Conservation (phyloP, 2,113 vertebrate genomes). For the Panthera leo region DNA sequence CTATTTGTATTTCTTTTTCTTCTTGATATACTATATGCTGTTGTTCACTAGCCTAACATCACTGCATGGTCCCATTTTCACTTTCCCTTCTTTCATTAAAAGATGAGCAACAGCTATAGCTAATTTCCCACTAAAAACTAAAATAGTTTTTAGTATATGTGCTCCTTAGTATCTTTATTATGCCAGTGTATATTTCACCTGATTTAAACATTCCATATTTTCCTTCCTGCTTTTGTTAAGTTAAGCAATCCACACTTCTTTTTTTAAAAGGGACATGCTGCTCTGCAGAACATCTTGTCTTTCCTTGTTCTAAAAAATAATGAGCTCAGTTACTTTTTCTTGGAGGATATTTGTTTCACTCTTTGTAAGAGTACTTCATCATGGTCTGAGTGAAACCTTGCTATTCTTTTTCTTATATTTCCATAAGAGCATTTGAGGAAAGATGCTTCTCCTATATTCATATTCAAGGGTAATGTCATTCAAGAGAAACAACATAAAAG, state of each 20-base stretch:
- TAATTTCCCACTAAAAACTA: not conserved
- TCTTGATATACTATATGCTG: not conserved
- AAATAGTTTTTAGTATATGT: not conserved
- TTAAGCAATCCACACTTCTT: not conserved
- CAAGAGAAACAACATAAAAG: not conserved
- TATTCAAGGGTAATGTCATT: not conserved
- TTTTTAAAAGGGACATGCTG: not conserved
- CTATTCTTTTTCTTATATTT: not conserved
- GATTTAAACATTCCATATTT: not conserved
- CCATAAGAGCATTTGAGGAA: not conserved
- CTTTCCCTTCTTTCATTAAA: not conserved
- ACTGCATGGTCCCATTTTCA: not conserved
- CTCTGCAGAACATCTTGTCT: not conserved
- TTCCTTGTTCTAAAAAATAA: conserved; percentile 21
- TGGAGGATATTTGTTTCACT: not conserved
- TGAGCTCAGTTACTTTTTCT: not conserved
- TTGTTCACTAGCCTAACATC: not conserved
- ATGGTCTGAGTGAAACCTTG: not conserved
- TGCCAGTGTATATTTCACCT: not conserved
- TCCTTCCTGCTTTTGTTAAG: not conserved
- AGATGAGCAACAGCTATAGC: not conserved
- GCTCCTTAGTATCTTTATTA: not conserved
- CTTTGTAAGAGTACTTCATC: not conserved
- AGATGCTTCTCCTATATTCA: not conserved
- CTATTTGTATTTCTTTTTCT: not conserved